Evolutionary conservation across 2,113 vertebrate species (phyloP), one percentile per base, ranked within the genome.

Genomic region (Ammodytes marinus): DNA sequence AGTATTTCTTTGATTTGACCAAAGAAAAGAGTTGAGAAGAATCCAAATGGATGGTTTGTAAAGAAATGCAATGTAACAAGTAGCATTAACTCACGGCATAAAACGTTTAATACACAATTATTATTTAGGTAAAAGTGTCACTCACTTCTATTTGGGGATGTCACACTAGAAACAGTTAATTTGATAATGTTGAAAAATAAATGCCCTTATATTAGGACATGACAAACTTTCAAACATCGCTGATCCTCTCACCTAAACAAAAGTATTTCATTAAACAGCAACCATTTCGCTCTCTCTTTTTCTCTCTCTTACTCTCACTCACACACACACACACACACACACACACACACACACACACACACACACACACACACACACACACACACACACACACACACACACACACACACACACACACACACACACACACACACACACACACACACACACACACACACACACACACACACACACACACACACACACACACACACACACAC

Each of bases 231-330:
- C 43, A 69, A 72, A 59, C 4, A 52, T 42, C 55, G 12, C 7
- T 0, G 4, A 72, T 79, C 39, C 37, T 17, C 37, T 43, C 7
- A 50, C 35, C 50, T 27, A 27, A 53, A 55, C 58, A 78, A 68
- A 77, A 42, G n/a, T 4, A 58, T 82, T 84, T 73, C 17, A 77
- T 75, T 84, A 61, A 66, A 74, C 69, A 69, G 45, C 64, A 57
- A 45, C 65, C 17, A 57, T 66, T 27, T 42, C n/a, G 9, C 64
- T 15, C 45, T 15, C n/a, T 5, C 10, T 13, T 3, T 27, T 27
- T 27, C 27, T 27, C 27, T 27, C 27, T 27, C 27, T 27, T 27
- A 27, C 27, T 27, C 27, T 27, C 27, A 27, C 27, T 27, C 27
- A 27, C 1, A 1, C 27, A 27, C 27, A 1, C 9, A 6, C 66